phyloP scores from a whole-genome alignment of 2,797 vertebrate genomes.

The Paguma larvata region DNA sequence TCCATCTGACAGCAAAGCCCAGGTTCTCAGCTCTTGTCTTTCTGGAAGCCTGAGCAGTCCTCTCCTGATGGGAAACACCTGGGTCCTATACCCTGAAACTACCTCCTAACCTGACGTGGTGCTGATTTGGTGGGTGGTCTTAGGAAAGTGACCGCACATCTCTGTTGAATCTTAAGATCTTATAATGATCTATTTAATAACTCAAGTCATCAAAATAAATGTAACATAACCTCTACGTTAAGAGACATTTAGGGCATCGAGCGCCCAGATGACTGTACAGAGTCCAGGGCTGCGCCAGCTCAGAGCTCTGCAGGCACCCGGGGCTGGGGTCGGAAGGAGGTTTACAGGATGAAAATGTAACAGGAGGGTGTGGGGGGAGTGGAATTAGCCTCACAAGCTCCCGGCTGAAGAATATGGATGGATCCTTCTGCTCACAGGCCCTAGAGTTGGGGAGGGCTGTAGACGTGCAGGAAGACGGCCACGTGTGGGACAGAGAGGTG shows the following conservation, averaged over 20 bases:
- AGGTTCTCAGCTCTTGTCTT: not conserved
- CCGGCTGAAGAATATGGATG: not conserved
- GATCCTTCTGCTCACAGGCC: not conserved
- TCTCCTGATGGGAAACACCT: not conserved
- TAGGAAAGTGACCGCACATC: not conserved
- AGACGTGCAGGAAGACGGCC: not conserved
- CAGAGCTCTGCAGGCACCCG: not conserved
- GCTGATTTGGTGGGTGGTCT: not conserved
- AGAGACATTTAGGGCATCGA: not conserved
- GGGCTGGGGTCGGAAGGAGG: not conserved
- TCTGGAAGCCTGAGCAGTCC: not conserved
- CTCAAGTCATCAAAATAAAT: not conserved
- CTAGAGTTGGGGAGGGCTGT: not conserved
- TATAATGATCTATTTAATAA: not conserved
- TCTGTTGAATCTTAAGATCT: constrained; percentile 7
- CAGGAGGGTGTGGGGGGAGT: not conserved
- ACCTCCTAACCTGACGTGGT: not conserved
- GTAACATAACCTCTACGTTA: not conserved
- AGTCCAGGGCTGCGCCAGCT: not conserved
- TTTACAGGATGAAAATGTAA: not conserved
- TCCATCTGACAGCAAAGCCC: not conserved
- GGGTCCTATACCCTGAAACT: too few species aligned
- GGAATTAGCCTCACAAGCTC: not conserved
- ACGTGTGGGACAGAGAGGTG: not conserved
- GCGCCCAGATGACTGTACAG: not conserved